Conservation (phyloP, 2,797 vertebrate species). For the Chrysocyon brachyurus region DNA sequence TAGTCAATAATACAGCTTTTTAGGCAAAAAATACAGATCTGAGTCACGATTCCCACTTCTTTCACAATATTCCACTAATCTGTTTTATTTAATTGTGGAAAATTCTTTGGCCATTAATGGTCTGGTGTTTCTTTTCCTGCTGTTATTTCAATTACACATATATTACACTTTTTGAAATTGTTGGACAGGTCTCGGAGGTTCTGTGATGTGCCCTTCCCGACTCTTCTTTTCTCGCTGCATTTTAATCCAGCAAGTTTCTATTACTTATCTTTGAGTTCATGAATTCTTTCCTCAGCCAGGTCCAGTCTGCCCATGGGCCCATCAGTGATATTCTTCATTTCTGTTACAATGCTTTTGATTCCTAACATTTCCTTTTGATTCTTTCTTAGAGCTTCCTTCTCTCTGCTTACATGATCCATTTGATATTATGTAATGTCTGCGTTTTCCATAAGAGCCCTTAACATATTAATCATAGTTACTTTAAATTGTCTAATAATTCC, state of each 20-base stretch:
- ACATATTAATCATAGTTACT: neutral
- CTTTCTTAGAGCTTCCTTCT: neutral
- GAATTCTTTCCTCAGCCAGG: neutral
- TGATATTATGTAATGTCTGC: neutral
- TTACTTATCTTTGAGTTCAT: neutral
- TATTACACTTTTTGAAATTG: neutral
- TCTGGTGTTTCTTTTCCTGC: neutral
- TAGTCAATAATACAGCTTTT: neutral
- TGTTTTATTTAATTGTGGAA: slow-evolving; percentile 41
- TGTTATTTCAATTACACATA: neutral
- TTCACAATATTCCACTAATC: neutral
- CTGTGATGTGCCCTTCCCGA: neutral
- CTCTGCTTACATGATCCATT: neutral
- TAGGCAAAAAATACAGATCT: neutral
- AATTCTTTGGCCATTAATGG: neutral
- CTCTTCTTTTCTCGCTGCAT: neutral
- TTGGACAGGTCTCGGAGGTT: neutral
- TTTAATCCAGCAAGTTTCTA: neutral
- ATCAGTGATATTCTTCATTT: neutral
- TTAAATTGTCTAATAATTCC: neutral
- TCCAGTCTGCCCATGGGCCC: neutral
- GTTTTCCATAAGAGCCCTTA: neutral
- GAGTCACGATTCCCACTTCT: neutral
- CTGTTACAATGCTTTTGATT: neutral
- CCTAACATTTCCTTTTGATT: neutral